phyloP scores from a whole-genome alignment of 1,140 invertebrate genomes.

The Drosophila sturtevanti region DNA sequence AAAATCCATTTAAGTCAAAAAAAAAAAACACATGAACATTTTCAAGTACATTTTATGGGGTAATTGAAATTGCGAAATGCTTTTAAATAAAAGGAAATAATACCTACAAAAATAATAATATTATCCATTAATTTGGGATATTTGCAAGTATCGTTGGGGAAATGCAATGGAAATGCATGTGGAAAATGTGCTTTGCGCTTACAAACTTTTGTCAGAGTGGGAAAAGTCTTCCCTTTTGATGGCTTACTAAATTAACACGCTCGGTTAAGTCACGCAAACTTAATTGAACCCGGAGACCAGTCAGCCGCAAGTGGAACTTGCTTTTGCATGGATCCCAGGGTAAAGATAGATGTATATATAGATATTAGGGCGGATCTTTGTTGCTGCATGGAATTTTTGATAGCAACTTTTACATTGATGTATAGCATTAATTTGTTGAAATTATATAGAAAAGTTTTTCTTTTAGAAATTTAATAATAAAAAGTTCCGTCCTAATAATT shows the following conservation, averaged over 20 bases:
- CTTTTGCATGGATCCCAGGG: neutral
- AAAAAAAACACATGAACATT: constrained; percentile 45
- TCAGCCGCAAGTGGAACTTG: constrained; percentile 1
- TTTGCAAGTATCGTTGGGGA: neutral
- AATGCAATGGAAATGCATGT: neutral
- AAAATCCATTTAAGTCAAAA: constrained; percentile 22
- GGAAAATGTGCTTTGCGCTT: constrained; percentile 27
- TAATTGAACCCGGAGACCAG: constrained; percentile 37
- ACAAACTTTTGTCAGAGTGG: constrained; percentile 18
- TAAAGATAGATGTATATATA: neutral
- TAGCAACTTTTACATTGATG: neutral
- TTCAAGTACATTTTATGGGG: constrained; percentile 71
- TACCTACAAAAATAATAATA: neutral
- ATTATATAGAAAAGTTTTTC: neutral
- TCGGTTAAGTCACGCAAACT: constrained; percentile 56
- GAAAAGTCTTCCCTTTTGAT: constrained; percentile 7
- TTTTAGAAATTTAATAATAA: neutral
- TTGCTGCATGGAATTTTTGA: neutral
- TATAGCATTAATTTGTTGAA: no score
- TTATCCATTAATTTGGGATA: neutral
- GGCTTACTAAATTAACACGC: constrained; percentile 68
- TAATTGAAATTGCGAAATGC: constrained; percentile 59
- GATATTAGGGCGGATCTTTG: neutral
- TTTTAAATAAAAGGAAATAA: constrained; percentile 23
- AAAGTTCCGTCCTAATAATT: neutral